Base-by-base conservation (phyloP, 2,113 vertebrate species). In the Myodes glareolus region DNA sequence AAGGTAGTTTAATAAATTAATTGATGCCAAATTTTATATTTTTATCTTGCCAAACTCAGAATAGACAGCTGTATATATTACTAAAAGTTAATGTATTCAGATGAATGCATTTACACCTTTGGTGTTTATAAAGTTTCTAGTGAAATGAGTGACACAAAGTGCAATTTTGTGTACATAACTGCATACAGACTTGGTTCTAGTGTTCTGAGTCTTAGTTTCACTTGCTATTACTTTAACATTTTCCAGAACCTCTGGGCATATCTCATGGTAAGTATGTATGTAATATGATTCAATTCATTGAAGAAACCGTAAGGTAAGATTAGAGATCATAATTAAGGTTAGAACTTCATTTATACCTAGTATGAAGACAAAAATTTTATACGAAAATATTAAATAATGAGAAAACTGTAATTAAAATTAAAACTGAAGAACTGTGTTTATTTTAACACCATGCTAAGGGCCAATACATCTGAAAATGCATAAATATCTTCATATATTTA, bases 71-170 rank as follows among this genome's bases (percentile, higher is more conserved):
- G 94, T 92, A 93, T 91, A 91, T 95, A 67, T 31, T 88, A 72
- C 58, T 96, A 86, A 96, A 97, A 96, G 90, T 97, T 97, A 97
- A 98, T 91, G 94, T 6, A 98, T 65, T 97, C 94, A 76, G 65
- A 95, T 78, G 5, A 91, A 94, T 63, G 31, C 52, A 97, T 91
- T 94, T 97, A 68, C 27, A 68, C 50, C 87, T 96, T 97, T 90
- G 93, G 73, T 33, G 33, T 93, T 93, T 95, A 97, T 78, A 70
- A 93, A 97, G 85, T 97, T 94, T 61, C 31, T 39, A 77, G 13
- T 58, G 94, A 95, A 94, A 80, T 88, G 91, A 70, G 39, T 86
- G 42, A 47, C 63, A 87, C 17, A 96, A 91, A 88, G 25, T 55
- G 25, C 58, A 78, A 91, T 76, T 81, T 7, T 29, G 75, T 63